phyloP scores from a whole-genome alignment of 2,113 vertebrate species.

The Riparia riparia region DNA sequence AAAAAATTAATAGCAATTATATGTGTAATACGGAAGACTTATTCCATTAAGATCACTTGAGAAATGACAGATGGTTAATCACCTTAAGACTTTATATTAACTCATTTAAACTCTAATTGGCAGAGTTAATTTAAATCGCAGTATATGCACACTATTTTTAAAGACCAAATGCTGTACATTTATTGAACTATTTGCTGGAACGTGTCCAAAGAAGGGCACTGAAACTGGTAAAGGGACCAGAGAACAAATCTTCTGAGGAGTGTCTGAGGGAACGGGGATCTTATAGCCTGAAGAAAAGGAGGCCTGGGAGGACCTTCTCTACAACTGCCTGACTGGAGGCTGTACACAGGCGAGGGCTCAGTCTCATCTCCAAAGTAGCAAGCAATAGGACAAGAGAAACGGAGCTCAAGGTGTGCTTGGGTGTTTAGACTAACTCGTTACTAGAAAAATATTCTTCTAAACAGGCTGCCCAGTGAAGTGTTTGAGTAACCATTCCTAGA shows the following conservation, averaged over 20 bases:
- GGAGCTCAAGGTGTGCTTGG: background rate
- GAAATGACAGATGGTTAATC: conserved; percentile 42
- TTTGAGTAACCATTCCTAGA: background rate
- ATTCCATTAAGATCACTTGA: background rate
- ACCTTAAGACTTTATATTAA: conserved; percentile 8
- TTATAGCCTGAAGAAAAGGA: background rate
- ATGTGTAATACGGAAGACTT: background rate
- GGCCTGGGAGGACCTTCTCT: background rate
- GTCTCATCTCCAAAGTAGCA: background rate
- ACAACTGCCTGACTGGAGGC: background rate
- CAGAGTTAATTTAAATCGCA: background rate
- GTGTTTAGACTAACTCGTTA: background rate
- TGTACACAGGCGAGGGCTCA: background rate
- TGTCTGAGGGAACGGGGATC: background rate
- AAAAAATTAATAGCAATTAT: conserved; percentile 34
- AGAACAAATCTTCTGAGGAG: background rate
- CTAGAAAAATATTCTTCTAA: background rate
- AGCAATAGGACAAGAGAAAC: background rate
- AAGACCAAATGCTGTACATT: background rate
- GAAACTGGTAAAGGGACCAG: background rate
- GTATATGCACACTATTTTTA: background rate
- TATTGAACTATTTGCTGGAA: background rate
- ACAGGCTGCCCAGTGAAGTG: background rate
- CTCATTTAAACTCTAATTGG: conserved; percentile 32
- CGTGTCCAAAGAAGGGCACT: background rate